Percentiles rank a stretch among this genome's conserved stretches.
Conservation (phyloP, 2,888 invertebrate genomes). For the Eulithis prunata region DNA sequence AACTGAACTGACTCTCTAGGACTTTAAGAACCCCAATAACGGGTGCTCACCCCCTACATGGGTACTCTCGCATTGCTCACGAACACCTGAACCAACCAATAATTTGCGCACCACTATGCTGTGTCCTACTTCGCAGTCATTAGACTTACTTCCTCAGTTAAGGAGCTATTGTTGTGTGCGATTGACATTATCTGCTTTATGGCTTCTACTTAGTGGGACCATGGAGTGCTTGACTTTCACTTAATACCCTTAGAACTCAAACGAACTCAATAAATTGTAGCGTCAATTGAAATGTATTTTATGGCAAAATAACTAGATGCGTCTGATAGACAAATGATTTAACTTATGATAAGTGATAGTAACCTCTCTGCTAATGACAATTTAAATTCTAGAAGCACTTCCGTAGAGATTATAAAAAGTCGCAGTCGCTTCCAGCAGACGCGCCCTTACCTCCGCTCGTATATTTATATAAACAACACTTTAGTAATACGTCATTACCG, state of each 20-base stretch:
- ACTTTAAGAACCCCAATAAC: not conserved
- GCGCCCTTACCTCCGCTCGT: too few species aligned
- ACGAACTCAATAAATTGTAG: too few species aligned
- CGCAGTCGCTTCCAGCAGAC: too few species aligned
- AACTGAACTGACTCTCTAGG: too few species aligned
- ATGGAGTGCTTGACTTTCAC: not conserved
- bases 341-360: too few species aligned
- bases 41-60: not conserved
- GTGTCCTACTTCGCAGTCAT: slow-evolving; percentile 59
- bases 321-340: too few species aligned
- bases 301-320: too few species aligned
- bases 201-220: not conserved
- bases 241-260: not conserved
- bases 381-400: too few species aligned
- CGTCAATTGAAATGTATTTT: too few species aligned
- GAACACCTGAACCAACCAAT: slow-evolving; percentile 62
- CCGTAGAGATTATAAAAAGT: too few species aligned
- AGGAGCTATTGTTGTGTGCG: slow-evolving; percentile 19
- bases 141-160: slow-evolving; percentile 52
- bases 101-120: slow-evolving; percentile 59
- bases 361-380: too few species aligned
- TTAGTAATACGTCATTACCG: slow-evolving; percentile 57
- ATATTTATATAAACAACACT: slow-evolving; percentile 54
- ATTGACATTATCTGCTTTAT: slow-evolving; percentile 11
- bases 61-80: slow-evolving; percentile 44